Evolutionary conservation across 2,797 vertebrate species (phyloP), one percentile per base, ranked within the genome.

Genomic region (Podargus strigoides): DNA sequence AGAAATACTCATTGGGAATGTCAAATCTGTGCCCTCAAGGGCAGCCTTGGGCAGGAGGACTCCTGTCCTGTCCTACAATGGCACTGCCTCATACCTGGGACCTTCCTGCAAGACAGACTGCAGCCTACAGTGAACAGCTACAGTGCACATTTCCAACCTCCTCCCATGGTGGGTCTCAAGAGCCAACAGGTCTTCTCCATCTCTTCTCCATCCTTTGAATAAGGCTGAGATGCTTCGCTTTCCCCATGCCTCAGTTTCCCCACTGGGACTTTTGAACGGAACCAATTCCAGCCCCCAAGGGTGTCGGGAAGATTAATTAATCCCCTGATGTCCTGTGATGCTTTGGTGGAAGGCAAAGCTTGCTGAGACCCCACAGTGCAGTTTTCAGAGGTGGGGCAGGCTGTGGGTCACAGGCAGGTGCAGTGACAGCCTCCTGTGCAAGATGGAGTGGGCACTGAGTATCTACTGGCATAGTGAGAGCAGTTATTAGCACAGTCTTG

Each of bases 351-450:
- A 85, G 47, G 30, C 24, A 46, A 30, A 86, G 21, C 27, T 68
- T 32, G 42, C 59, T 39, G 6, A 5, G 9, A 53, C 34, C 62
- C 22, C 28, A 19, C 7, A 6, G 46, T 3, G 23, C 21, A 12
- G 46, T 24, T 63, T 70, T 26, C 18, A 13, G 63, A 30, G 42
- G 14, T 60, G 72, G 52, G 81, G 62, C 26, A 50, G 68, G 60
- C 9, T 18, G 21, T 22, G 59, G 49, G 50, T 63, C 50, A 30
- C 2, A 1, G 1, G 2, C 0, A 3, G 24, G 21, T 16, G 10
- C 62, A 26, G 22, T 4, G 20, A n/a, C 56, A 84, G 53, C 53
- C 56, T 50, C 80, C 34, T 0, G 0, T 15, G n/a, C 39, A 23
- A 26, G 47, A 23, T 20, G 39, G 67, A 85, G 70, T 2, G 30